These are phyloP conservation scores for Acanthurus leucopareius DNA, from an alignment of 2,797 vertebrate genomes.

Conservation along the genomic window DNA sequence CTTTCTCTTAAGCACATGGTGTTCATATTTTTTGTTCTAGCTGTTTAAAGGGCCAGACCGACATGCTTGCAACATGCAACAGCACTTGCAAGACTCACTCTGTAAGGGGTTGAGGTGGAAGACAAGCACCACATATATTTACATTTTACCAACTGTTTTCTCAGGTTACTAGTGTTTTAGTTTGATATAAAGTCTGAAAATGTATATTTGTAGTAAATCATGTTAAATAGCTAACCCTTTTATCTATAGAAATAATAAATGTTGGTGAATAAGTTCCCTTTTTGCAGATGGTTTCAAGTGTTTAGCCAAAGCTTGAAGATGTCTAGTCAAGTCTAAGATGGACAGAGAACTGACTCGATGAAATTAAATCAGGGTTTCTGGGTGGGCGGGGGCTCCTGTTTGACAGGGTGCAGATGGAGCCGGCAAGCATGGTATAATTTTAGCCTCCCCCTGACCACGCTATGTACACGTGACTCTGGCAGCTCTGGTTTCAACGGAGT, in stretches of 20 bases:
- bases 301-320: constrained; percentile 27
- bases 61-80: no score
- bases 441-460: constrained; percentile 69
- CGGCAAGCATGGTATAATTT: constrained; percentile 69
- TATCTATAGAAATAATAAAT: no score
- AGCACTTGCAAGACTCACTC: constrained; percentile 34
- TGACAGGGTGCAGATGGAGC: constrained; percentile 64
- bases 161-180: neutral
- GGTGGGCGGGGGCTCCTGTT: constrained; percentile 49
- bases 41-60: constrained; percentile 1
- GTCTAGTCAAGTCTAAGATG: constrained; percentile 26
- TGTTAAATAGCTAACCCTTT: no score
- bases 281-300: neutral
- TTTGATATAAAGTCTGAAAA: neutral
- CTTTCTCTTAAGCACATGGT: constrained; percentile 24
- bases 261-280: neutral
- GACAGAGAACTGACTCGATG: constrained; percentile 73
- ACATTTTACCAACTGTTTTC: neutral
- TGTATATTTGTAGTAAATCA: neutral
- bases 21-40: constrained; percentile 23
- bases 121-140: constrained; percentile 1
- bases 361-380: constrained; percentile 74
- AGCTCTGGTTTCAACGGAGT: constrained; percentile 65
- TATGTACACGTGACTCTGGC: constrained; percentile 51
- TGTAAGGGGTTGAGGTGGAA: constrained; percentile 11